phyloP scores from a whole-genome alignment of 2,113 vertebrate genomes.

The Siniperca knerii region DNA sequence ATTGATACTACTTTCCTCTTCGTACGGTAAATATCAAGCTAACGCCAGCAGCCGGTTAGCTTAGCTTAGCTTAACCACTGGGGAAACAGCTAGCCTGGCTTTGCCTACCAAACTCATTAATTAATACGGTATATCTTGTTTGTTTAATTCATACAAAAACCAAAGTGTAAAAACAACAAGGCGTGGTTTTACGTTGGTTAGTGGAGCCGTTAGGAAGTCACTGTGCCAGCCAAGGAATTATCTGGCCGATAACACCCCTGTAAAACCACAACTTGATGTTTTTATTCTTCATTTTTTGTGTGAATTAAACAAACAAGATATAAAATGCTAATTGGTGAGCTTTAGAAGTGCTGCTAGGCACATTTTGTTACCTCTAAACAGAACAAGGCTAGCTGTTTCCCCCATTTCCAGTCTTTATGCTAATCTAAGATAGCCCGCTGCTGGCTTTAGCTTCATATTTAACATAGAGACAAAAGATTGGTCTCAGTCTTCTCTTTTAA shows the following conservation, averaged over 20 bases:
- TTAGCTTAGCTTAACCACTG: not conserved
- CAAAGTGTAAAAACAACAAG: not conserved
- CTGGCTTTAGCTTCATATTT: not conserved
- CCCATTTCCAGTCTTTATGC: not conserved
- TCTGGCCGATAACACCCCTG: not conserved
- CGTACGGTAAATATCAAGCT: not conserved
- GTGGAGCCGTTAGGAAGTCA: not conserved
- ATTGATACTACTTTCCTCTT: not conserved
- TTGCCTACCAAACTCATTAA: not conserved
- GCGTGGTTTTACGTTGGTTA: not conserved
- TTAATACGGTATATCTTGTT: too few relatives aligned
- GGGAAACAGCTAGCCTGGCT: not conserved
- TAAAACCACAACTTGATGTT: not conserved
- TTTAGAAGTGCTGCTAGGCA: not conserved
- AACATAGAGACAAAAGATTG: not conserved
- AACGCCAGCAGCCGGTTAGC: not conserved
- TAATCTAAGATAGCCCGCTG: not conserved
- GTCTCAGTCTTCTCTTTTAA: not conserved
- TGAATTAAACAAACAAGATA: not conserved
- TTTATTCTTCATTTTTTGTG: not conserved
- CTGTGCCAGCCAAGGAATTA: not conserved
- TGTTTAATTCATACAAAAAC: not conserved
- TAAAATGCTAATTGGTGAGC: not conserved
- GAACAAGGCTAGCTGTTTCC: not conserved
- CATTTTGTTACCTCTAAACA: not conserved